Evolutionary conservation across 1,140 invertebrate genomes (phyloP).

Genomic region (Chrysoperla carnea): DNA sequence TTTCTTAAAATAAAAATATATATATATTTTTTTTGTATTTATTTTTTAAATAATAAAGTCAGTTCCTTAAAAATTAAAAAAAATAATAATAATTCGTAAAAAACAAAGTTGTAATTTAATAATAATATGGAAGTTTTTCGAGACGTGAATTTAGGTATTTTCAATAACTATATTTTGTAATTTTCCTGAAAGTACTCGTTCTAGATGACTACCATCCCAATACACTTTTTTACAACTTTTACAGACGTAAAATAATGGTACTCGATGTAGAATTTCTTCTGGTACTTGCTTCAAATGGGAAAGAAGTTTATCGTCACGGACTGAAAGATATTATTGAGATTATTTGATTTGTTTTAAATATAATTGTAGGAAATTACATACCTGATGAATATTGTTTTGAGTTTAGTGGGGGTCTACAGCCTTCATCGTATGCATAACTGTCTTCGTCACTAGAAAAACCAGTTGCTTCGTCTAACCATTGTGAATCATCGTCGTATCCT

Average conservation of each 20-base stretch:
- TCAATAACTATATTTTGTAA: constrained; percentile 19
- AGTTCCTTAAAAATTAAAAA: no score
- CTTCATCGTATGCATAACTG: constrained; percentile 13
- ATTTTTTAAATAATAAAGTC: no score
- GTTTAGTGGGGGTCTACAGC: constrained; percentile 12
- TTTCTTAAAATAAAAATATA: no score
- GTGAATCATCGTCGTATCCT: constrained; percentile 9
- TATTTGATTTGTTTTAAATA: constrained; percentile 1
- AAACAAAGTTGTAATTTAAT: no score
- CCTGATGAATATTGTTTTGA: constrained; percentile 14
- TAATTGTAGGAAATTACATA: constrained; percentile 8
- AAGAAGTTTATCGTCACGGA: constrained; percentile 20
- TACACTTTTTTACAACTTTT: constrained; percentile 43
- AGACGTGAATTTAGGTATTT: no score
- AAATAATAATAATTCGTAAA: no score
- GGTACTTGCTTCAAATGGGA: constrained; percentile 33
- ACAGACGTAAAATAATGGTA: constrained; percentile 38
- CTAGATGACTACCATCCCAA: constrained; percentile 41
- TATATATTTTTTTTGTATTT: no score
- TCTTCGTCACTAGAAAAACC: constrained; percentile 19
- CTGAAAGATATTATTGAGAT: constrained; percentile 6
- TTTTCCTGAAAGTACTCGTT: constrained; percentile 20
- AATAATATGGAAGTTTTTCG: no score
- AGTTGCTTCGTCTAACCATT: constrained; percentile 10
- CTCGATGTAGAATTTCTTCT: constrained; percentile 23